Conservation (phyloP, 2,113 vertebrate species). For the Passer montanus region DNA sequence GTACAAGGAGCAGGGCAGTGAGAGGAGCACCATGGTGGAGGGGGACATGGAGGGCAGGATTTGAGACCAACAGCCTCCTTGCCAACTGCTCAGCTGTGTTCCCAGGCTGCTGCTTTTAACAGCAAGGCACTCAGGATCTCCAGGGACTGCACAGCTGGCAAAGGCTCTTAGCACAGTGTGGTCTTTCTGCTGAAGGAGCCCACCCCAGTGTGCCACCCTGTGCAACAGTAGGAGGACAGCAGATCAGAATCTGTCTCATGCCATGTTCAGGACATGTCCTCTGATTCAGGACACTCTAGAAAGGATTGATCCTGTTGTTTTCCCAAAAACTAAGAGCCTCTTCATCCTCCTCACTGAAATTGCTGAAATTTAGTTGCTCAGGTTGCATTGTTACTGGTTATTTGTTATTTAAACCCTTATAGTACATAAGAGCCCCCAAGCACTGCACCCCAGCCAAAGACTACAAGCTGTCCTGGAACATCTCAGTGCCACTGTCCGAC, state of each 20-base stretch:
- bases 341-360: background rate
- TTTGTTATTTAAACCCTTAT: background rate
- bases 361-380: background rate
- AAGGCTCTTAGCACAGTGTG: fast-evolving
- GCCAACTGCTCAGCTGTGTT: background rate
- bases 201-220: background rate
- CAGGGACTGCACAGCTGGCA: background rate
- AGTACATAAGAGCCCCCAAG: background rate
- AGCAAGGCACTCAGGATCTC: background rate
- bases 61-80: background rate
- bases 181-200: background rate
- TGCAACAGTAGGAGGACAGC: background rate
- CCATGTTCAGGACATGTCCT: background rate
- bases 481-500: background rate
- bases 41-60: background rate
- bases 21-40: background rate
- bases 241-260: background rate
- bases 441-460: background rate
- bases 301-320: background rate
- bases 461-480: background rate
- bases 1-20: background rate
- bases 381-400: background rate
- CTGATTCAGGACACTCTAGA: background rate
- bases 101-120: background rate
- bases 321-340: background rate